A percentile compares a stretch with the other conserved stretches of the same genome.
phyloP scores from a whole-genome alignment of 2,888 invertebrate species.

The Rhodophaea formosa region DNA sequence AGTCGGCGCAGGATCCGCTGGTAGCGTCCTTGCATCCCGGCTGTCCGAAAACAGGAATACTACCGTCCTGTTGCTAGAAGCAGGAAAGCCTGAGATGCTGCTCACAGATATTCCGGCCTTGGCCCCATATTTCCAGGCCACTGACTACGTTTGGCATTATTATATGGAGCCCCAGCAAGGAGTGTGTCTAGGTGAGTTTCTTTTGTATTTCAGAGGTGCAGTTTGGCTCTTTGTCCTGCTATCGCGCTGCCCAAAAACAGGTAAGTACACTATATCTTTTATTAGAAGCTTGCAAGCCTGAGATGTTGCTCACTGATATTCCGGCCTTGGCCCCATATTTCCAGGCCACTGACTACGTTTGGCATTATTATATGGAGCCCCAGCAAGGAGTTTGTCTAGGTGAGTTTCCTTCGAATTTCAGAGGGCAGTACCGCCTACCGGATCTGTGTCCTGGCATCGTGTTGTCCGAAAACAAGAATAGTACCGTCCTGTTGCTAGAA shows the following conservation, averaged over 20 bases:
- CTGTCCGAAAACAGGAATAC: constrained; percentile 63
- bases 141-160: constrained; percentile 87
- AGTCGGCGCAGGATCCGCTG: constrained; percentile 82
- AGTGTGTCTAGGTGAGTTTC: constrained; percentile 77
- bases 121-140: constrained; percentile 80
- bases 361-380: constrained; percentile 86
- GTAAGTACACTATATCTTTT: constrained; percentile 63
- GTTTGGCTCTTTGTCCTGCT: no score
- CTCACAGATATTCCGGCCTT: constrained; percentile 80
- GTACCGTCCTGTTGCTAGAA: constrained; percentile 64
- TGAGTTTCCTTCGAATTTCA: constrained; percentile 29
- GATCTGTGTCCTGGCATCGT: constrained; percentile 76
- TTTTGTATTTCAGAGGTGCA: background rate
- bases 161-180: constrained; percentile 83
- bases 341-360: constrained; percentile 83
- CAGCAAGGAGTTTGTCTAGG: constrained; percentile 83
- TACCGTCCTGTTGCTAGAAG: constrained; percentile 64
- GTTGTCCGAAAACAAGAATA: constrained; percentile 61
- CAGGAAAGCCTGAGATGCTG: constrained; percentile 69
- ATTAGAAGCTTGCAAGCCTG: constrained; percentile 64
- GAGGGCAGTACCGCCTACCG: no score
- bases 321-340: constrained; percentile 80
- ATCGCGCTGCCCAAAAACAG: constrained; percentile 65
- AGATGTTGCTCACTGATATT: constrained; percentile 77
- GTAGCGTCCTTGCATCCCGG: constrained; percentile 75